Percentiles rank a stretch among this genome's conserved stretches.
Conservation (phyloP, 2,888 invertebrate species). For the Latheticus oryzae region DNA sequence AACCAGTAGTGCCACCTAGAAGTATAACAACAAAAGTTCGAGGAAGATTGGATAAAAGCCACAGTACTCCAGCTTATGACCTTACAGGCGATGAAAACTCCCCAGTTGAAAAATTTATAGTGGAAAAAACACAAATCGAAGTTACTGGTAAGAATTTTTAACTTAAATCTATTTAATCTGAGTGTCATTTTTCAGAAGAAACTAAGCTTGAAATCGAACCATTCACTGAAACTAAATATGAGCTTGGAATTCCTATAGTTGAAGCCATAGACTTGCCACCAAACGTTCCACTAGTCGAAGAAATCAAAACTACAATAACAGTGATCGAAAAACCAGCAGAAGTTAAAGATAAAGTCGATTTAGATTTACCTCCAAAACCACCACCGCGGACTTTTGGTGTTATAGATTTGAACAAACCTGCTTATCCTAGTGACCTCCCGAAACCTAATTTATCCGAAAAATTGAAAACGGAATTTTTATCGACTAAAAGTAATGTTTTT, state of each 20-base stretch:
- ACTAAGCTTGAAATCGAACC: constrained; percentile 36
- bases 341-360: constrained; percentile 35
- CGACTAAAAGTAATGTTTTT: constrained; percentile 44
- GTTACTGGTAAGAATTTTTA: constrained; percentile 28
- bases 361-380: constrained; percentile 62
- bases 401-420: constrained; percentile 55
- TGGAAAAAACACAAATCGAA: constrained; percentile 41
- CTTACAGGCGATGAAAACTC: constrained; percentile 53
- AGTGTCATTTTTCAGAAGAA: too few species aligned
- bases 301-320: constrained; percentile 10
- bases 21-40: constrained; percentile 59
- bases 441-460: constrained; percentile 54
- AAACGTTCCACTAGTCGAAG: constrained; percentile 13
- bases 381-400: constrained; percentile 58
- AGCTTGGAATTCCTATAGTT: constrained; percentile 57
- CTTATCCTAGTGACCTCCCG: constrained; percentile 58
- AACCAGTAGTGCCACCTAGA: constrained; percentile 59
- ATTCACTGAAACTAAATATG: constrained; percentile 50
- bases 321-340: constrained; percentile 35
- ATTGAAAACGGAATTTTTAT: constrained; percentile 36
- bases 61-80: constrained; percentile 87
- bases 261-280: constrained; percentile 44
- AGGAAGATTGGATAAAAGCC: constrained; percentile 80
- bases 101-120: constrained; percentile 34
- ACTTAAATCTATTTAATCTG: too few species aligned